Base-by-base conservation (phyloP, 2,888 invertebrate genomes). In the Cosmopolites sordidus region DNA sequence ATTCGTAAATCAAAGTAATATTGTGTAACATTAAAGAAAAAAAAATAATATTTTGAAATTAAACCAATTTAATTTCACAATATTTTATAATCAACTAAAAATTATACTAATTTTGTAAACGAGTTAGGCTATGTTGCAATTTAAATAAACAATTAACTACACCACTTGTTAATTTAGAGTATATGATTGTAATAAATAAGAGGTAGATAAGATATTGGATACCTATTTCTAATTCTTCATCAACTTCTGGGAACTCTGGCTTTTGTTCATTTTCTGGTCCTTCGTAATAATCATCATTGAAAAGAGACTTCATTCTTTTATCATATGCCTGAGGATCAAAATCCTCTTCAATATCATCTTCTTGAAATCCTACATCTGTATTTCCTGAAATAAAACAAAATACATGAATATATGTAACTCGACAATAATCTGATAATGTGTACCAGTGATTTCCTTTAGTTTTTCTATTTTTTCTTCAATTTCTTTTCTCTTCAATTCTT, bases 271-370 rank as follows among this genome's bases (percentile, higher is more conserved):
- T 82, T 56, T 81, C 84, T 6, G 80, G 83, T 0, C 81, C 83
- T 5, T 83, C 78, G 73, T 97, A 96, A 76, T 87, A 96, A 48
- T 92, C 82, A 41, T 92, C 88, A 73, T 88, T 83, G 73, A 96
- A 97, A 41, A 94, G 74, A 66, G 86, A 81, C 62, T 83, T 78
- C 96, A 97, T 97, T 65, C 86, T 82, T 56, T 78, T 78, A 72
- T 97, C 96, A 72, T 97, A 87, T 55, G 85, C 85, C 6, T 80
- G 85, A 0, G 96, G 94, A 76, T 97, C 92, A 73, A 96, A 94
- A 66, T 94, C 93, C 2, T 83, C 87, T 46, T 96, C 92, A 12
- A 97, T 76, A 68, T 96, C 94, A 5, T 84, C 80, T 58, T 88
- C 84, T 75, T 84, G 74, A 58, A 80, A 67, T 30, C 48, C 41